Evolutionary conservation across 2,113 vertebrate genomes (phyloP).

Genomic region (Lepidothrix coronata): DNA sequence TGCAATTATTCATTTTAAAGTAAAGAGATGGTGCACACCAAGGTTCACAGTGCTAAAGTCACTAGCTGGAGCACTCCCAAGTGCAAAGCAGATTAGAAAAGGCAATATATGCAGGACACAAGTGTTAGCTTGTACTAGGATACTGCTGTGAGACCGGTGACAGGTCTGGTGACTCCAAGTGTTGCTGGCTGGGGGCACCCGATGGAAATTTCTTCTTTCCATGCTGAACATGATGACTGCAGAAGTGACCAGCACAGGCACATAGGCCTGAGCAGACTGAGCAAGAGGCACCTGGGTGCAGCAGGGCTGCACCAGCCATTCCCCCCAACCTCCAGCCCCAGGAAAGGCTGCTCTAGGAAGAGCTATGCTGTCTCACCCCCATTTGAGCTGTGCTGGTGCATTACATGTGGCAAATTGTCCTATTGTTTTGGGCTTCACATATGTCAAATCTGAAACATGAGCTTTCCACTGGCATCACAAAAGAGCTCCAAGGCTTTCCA

Average conservation of each 20-base stretch:
- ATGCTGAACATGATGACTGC: background rate
- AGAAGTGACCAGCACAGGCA: background rate
- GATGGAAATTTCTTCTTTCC: background rate
- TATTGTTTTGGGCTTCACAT: background rate
- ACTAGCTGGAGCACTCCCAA: background rate
- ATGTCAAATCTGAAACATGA: background rate
- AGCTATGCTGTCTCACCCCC: accelerated
- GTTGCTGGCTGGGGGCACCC: accelerated
- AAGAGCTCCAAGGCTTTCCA: background rate
- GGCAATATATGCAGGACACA: accelerated
- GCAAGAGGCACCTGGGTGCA: background rate
- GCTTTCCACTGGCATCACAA: background rate
- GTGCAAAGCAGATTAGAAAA: background rate
- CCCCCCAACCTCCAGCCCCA: background rate
- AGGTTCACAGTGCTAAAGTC: background rate
- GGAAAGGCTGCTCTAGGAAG: background rate
- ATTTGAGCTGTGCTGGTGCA: background rate
- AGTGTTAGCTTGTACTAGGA: background rate
- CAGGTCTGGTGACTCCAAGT: background rate
- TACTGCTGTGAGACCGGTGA: background rate
- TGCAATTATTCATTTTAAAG: background rate
- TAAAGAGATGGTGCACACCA: background rate
- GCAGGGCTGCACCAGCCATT: accelerated
- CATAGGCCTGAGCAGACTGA: background rate
- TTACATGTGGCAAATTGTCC: background rate